Percentiles rank a stretch among this genome's conserved stretches.
phyloP scores from a whole-genome alignment of 2,113 vertebrate genomes.

The Jaculus jaculus region DNA sequence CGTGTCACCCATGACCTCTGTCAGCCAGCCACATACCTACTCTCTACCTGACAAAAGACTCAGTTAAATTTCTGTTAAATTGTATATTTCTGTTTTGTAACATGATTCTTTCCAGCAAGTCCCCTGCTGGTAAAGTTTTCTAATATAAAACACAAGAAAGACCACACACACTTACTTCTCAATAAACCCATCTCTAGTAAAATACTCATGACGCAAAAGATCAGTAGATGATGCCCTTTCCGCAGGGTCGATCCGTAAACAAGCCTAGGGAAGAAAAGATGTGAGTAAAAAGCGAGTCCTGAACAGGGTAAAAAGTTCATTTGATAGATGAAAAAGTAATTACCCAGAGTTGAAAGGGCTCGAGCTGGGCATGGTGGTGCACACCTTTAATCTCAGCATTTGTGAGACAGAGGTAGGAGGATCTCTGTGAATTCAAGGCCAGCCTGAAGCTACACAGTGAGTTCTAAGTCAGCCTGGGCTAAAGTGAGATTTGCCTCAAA shows the following conservation, averaged over 20 bases:
- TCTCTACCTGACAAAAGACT: background rate
- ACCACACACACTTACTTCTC: conserved; percentile 80
- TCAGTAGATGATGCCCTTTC: conserved; percentile 80
- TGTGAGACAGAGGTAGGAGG: no score
- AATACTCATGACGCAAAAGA: conserved; percentile 82
- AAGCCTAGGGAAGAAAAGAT: conserved; percentile 74
- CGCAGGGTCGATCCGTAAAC: conserved; percentile 85
- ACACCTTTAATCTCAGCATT: no score
- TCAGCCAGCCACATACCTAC: background rate
- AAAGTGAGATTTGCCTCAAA: no score
- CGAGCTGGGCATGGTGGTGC: background rate
- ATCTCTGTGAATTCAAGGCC: no score
- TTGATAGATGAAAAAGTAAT: conserved; percentile 34
- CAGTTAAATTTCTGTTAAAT: conserved; percentile 4
- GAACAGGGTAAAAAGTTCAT: conserved; percentile 34
- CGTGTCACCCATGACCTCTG: background rate
- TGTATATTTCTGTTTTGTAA: conserved; percentile 23
- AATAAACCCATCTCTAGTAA: conserved; percentile 84
- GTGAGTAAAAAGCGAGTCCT: conserved; percentile 29
- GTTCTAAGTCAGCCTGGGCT: no score
- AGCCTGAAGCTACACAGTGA: no score
- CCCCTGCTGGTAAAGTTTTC: conserved; percentile 21
- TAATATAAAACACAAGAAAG: conserved; percentile 7
- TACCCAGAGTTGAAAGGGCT: background rate
- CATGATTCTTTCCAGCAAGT: conserved; percentile 6